phyloP scores from a whole-genome alignment of 2,888 invertebrate genomes.

The Aradus depressus region DNA sequence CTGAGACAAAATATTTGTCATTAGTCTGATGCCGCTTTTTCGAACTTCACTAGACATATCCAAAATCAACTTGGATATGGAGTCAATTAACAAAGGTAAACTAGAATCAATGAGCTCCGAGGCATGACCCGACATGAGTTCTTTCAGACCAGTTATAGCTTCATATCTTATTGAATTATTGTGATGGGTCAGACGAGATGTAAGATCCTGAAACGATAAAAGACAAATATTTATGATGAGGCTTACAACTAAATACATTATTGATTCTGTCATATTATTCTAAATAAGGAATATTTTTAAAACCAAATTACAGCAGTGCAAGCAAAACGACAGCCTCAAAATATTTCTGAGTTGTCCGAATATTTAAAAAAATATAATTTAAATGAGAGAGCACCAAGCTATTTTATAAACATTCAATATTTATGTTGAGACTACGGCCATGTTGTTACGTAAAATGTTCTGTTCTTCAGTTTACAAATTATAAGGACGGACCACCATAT shows the following conservation, averaged over 20 bases:
- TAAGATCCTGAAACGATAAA: conserved; percentile 46
- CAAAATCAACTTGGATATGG: conserved; percentile 54
- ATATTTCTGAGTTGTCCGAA: no score
- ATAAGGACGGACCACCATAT: no score
- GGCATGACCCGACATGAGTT: conserved; percentile 40
- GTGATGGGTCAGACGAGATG: conserved; percentile 61
- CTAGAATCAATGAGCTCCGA: conserved; percentile 44
- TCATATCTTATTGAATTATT: conserved; percentile 56
- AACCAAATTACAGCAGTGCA: no score
- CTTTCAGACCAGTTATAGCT: conserved; percentile 45
- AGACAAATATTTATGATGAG: background rate
- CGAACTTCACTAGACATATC: conserved; percentile 54
- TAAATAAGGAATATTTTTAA: background rate
- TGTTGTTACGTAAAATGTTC: no score
- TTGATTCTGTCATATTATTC: background rate
- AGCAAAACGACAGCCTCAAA: no score
- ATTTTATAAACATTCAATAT: no score
- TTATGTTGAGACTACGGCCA: no score
- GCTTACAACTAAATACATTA: background rate
- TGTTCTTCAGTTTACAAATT: no score
- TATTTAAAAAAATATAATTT: background rate
- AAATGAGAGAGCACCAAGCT: no score
- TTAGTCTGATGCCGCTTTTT: conserved; percentile 40
- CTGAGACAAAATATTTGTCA: conserved; percentile 35
- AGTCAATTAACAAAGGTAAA: conserved; percentile 56